Base-by-base conservation (phyloP, 1,140 invertebrate genomes). In the Asbolus verrucosus region DNA sequence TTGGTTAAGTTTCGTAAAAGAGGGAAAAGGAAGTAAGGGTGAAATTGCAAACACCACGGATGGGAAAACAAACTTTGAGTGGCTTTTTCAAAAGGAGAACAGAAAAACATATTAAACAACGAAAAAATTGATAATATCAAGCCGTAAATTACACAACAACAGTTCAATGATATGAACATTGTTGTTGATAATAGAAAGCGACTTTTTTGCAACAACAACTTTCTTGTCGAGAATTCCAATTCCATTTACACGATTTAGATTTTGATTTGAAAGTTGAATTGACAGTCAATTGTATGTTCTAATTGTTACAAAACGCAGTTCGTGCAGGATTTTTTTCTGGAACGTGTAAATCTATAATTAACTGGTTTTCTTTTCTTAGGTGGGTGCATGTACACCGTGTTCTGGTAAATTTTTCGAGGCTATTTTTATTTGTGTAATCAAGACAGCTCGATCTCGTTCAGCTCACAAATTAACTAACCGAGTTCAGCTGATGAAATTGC, bases 201-300 rank as follows among this genome's bases (percentile, higher is more conserved):
- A 8, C 6, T 46, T 46, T 46, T 46, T 18, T n/a, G n/a, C n/a
- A n/a, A n/a, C n/a, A 6, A 16, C 13, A 38, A 38, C 41, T 46
- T 18, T 46, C 41, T 46, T 46, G 1, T 9, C 2, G 16, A 46
- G 41, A 46, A 46, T 46, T 46, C 18, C 16, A 46, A 46, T 46
- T 16, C 16, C 41, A 9, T 46, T 46, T 46, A 46, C 41, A 46
- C 41, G 41, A 46, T 16, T 46, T 19, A 18, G 18, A 46, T 46
- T 41, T 30, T 41, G 39, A 41, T 41, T 18, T 19, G 41, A 46
- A 46, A 46, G 41, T 16, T 8, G 18, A 14, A 46, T 46, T 46
- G 41, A 46, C 41, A 46, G 41, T 18, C n/a, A 1, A 16, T 2
- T 46, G 18, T 18, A 16, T 46, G 21, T 19, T 46, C 14, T 15